Evolutionary conservation across 2,888 invertebrate species (phyloP).

Genomic region (Empis stercorea): DNA sequence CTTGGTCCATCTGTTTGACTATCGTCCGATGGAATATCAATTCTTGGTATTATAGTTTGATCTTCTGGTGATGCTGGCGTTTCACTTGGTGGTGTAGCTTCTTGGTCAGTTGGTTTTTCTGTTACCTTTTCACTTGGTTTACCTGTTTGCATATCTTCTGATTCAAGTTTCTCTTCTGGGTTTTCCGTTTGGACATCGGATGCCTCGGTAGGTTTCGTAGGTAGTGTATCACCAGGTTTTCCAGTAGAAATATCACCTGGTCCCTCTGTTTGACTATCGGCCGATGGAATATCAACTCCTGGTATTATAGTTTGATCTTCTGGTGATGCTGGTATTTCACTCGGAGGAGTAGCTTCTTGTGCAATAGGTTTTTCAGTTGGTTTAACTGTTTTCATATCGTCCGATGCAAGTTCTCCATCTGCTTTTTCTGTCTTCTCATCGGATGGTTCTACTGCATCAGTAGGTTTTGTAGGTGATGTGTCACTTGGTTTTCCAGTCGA

Average conservation of each 20-base stretch:
- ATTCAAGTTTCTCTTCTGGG: not conserved
- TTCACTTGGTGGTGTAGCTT: not conserved
- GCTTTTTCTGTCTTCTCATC: slow-evolving; percentile 14
- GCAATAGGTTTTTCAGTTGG: too few relatives aligned
- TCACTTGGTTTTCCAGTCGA: slow-evolving; percentile 8
- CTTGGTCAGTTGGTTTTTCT: not conserved
- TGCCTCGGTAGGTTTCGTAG: not conserved
- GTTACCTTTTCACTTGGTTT: not conserved
- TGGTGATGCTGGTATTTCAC: not conserved
- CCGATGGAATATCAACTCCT: not conserved
- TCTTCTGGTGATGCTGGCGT: not conserved
- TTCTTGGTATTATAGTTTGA: too few relatives aligned
- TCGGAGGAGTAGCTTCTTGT: too few relatives aligned
- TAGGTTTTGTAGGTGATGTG: not conserved
- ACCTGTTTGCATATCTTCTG: not conserved
- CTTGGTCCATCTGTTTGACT: not conserved
- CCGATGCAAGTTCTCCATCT: not conserved
- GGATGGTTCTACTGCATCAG: slow-evolving; percentile 10
- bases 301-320: not conserved
- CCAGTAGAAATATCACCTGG: too few relatives aligned
- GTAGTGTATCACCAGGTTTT: not conserved
- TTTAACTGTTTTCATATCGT: not conserved
- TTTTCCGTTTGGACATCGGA: slow-evolving; percentile 10
- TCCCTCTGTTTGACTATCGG: not conserved
- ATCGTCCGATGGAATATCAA: not conserved